Percentiles rank a stretch among this genome's conserved stretches.
Evolutionary conservation across 2,797 vertebrate genomes (phyloP).

Genomic region (Rhinella marina): DNA sequence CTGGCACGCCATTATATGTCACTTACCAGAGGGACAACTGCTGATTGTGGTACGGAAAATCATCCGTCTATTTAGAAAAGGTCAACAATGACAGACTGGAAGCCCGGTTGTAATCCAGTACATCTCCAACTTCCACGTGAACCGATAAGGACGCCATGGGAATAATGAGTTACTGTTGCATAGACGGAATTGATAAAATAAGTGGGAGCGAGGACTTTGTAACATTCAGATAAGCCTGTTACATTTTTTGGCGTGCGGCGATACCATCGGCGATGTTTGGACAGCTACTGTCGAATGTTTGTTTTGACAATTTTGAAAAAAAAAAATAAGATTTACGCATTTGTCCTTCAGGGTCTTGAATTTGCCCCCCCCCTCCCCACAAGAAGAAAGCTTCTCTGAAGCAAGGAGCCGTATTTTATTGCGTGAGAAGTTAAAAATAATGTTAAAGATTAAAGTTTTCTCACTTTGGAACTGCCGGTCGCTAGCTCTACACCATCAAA

Average conservation of each 20-base stretch:
- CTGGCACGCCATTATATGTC: conserved; percentile 25
- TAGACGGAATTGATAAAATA: conserved; percentile 18
- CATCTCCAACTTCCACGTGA: conserved; percentile 25
- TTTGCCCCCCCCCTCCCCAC: too few relatives aligned
- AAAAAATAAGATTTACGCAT: not conserved
- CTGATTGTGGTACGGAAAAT: conserved; percentile 41
- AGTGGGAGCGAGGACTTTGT: conserved; percentile 13
- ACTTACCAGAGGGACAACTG: conserved; percentile 42
- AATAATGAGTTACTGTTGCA: conserved; percentile 12
- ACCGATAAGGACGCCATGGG: conserved; percentile 12
- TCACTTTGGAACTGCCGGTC: too few relatives aligned
- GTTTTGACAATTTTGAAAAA: not conserved
- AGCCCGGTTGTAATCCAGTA: conserved; percentile 41
- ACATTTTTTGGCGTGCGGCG: not conserved
- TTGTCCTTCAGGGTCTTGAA: not conserved
- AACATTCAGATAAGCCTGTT: not conserved
- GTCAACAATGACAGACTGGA: conserved; percentile 37
- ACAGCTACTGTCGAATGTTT: not conserved
- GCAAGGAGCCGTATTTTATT: too few relatives aligned
- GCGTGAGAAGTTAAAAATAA: too few relatives aligned
- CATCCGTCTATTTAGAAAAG: conserved; percentile 43
- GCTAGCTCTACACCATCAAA: too few relatives aligned
- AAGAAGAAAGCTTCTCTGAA: too few relatives aligned
- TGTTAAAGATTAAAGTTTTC: too few relatives aligned
- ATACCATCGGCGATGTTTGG: not conserved